These are phyloP conservation scores for Proteles cristata DNA, from an alignment of 2,113 vertebrate species.

Conservation along the genomic window DNA sequence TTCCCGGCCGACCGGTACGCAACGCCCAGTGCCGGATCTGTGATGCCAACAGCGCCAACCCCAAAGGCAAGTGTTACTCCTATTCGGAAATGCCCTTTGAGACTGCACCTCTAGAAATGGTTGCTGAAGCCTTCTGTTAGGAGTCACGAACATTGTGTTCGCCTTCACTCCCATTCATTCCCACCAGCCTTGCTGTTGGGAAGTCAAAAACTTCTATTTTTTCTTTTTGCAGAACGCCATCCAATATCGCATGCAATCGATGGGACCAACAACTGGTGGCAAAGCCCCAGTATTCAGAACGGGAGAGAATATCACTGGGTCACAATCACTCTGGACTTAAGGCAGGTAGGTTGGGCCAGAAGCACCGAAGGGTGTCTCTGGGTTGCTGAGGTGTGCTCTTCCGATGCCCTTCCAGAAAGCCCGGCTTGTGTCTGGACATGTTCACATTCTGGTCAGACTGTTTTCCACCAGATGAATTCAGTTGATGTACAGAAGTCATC, in stretches of 20 bases:
- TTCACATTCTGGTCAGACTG: background rate
- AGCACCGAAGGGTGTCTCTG: accelerated
- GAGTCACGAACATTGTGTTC: background rate
- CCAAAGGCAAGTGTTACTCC: slow-evolving; percentile 88
- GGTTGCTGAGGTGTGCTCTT: background rate
- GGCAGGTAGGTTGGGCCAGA: slow-evolving; percentile 90
- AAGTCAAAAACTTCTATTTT: background rate
- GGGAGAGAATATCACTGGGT: slow-evolving; percentile 96
- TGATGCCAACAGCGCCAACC: slow-evolving; percentile 88
- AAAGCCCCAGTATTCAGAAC: slow-evolving; percentile 98
- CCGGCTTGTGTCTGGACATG: background rate
- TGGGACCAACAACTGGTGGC: slow-evolving; percentile 98
- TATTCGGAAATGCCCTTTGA: accelerated
- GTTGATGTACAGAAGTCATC: background rate
- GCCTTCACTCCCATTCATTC: background rate
- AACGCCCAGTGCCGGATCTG: slow-evolving; percentile 94
- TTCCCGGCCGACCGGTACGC: slow-evolving; percentile 91
- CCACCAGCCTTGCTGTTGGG: background rate
- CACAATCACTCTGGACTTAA: slow-evolving; percentile 95
- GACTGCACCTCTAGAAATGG: background rate
- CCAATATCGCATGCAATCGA: slow-evolving; percentile 95
- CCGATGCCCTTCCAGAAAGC: background rate
- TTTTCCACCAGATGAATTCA: background rate
- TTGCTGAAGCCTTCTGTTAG: background rate
- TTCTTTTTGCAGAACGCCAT: slow-evolving; percentile 91